Percentiles rank a stretch among this genome's conserved stretches.
Evolutionary conservation across 1,140 invertebrate species (phyloP).

Genomic region (Eupeodes corollae): DNA sequence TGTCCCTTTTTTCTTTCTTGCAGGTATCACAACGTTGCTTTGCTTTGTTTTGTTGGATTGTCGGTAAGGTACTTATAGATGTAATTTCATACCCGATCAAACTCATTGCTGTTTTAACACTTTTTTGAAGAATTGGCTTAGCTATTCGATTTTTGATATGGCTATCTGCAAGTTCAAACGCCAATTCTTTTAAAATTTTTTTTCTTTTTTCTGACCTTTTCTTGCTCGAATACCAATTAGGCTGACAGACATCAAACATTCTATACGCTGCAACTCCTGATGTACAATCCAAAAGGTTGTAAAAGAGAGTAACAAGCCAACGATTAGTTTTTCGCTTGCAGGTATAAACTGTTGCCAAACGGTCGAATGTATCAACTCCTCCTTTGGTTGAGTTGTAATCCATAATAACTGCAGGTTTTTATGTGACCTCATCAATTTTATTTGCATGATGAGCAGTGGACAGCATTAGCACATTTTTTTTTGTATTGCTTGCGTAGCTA

Average conservation of each 20-base stretch:
- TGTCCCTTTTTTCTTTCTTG: background rate
- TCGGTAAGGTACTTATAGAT: background rate
- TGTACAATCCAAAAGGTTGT: slow-evolving; percentile 8
- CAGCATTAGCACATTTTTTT: slow-evolving; percentile 6
- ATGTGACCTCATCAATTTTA: slow-evolving; percentile 2
- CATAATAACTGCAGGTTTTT: slow-evolving; percentile 12
- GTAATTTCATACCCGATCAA: background rate
- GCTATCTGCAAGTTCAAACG: background rate
- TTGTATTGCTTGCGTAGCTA: slow-evolving; percentile 3
- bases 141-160: background rate
- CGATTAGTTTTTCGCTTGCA: slow-evolving; percentile 11
- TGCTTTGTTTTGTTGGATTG: background rate
- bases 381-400: slow-evolving; percentile 13
- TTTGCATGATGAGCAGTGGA: slow-evolving; percentile 6
- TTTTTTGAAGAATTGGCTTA: background rate
- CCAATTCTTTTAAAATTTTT: background rate
- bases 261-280: background rate
- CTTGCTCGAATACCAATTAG: background rate
- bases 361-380: slow-evolving; percentile 13
- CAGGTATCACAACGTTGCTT: background rate
- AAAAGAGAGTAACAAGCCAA: slow-evolving; percentile 13
- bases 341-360: slow-evolving; percentile 8
- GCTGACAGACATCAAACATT: background rate
- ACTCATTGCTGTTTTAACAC: background rate
- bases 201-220: background rate